A percentile compares a stretch with the other conserved stretches of the same genome.
phyloP scores from a whole-genome alignment of 1,140 invertebrate genomes.

The Physella acuta region DNA sequence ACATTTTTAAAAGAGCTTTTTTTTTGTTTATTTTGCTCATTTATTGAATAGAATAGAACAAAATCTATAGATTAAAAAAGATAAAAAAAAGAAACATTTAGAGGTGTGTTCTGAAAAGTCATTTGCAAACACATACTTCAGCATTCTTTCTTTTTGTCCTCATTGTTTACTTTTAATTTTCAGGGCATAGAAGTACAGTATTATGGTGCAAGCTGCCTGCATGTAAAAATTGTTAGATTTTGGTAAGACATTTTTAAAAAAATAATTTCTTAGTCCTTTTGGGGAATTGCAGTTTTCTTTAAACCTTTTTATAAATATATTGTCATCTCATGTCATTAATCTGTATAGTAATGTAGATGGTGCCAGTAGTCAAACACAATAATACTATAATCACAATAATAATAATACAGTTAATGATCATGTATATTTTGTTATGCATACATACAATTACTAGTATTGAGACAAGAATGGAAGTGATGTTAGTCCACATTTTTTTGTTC shows the following conservation, averaged over 20 bases:
- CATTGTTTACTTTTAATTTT: conserved; percentile 35
- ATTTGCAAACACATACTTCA: neutral
- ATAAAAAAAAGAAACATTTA: neutral
- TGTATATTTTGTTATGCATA: too few relatives aligned
- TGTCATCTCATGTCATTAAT: too few relatives aligned
- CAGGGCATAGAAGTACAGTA: conserved; percentile 85
- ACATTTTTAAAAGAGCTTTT: neutral
- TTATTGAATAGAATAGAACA: neutral
- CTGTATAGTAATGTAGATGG: too few relatives aligned
- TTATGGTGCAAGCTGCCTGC: conserved; percentile 86
- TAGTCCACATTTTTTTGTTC: neutral
- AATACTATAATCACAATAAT: too few relatives aligned
- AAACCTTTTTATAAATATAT: too few relatives aligned
- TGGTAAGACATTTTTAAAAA: too few relatives aligned
- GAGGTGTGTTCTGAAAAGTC: neutral
- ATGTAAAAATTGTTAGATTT: conserved; percentile 81
- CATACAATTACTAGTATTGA: too few relatives aligned
- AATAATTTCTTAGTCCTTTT: too few relatives aligned
- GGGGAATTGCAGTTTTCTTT: too few relatives aligned
- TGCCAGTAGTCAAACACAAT: too few relatives aligned
- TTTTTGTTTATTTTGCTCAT: neutral
- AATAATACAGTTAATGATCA: too few relatives aligned
- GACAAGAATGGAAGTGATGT: too few relatives aligned
- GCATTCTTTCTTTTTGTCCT: neutral
- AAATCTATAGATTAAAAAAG: neutral